Conservation (phyloP, 92 coral and sea anemone genomes). For the Desmophyllum pertusum region DNA sequence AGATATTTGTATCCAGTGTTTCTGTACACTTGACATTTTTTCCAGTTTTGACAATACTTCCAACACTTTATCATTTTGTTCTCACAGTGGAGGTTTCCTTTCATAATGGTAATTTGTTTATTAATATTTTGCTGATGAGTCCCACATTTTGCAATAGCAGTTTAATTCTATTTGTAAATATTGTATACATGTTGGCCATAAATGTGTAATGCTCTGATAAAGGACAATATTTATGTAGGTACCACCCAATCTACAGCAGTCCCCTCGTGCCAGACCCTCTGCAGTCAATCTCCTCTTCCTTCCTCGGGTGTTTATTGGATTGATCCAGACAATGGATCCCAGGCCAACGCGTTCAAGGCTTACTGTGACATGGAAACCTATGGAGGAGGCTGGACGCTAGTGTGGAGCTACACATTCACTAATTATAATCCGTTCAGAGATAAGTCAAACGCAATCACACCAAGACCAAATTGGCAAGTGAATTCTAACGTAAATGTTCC, state of each 20-base stretch:
- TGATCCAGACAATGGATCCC: slow-evolving; percentile 45
- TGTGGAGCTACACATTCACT: slow-evolving; percentile 26
- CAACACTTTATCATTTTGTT: too few relatives aligned
- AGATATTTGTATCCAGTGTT: too few relatives aligned
- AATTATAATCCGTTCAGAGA: neutral
- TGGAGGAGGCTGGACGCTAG: slow-evolving; percentile 45
- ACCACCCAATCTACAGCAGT: neutral
- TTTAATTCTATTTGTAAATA: too few relatives aligned
- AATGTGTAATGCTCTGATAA: neutral
- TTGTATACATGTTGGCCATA: neutral
- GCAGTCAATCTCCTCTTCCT: slow-evolving; percentile 3
- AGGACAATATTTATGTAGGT: neutral
- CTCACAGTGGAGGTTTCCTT: too few relatives aligned
- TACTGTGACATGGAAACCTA: slow-evolving; percentile 54
- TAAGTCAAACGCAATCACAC: slow-evolving; percentile 10
- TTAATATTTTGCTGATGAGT: too few relatives aligned
- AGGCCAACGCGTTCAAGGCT: slow-evolving; percentile 47
- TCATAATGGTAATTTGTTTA: too few relatives aligned
- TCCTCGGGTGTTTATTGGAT: slow-evolving; percentile 66
- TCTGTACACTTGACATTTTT: too few relatives aligned
- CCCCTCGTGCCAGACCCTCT: slow-evolving; percentile 32
- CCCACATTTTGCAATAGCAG: too few relatives aligned
- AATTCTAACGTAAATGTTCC: neutral
- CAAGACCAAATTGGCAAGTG: slow-evolving; percentile 25
- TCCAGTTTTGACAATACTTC: too few relatives aligned